Conservation (phyloP, 2,888 invertebrate species). For the Gryllus longicercus region DNA sequence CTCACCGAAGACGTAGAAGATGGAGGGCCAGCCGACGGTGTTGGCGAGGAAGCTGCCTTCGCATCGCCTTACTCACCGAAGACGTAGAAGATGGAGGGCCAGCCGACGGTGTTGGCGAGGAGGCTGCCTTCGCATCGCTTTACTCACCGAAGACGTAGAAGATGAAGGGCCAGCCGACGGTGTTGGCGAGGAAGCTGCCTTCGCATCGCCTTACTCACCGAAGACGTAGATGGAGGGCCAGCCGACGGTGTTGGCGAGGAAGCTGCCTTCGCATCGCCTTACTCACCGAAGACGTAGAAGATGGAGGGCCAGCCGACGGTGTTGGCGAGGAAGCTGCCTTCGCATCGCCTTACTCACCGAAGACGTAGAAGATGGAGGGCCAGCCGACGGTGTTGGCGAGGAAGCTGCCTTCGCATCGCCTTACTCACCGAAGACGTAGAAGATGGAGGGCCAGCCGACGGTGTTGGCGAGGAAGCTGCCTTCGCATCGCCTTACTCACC, state of each 20-base stretch:
- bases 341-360: too few relatives aligned
- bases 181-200: conserved; percentile 67
- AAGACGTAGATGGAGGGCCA: conserved; percentile 81
- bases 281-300: conserved; percentile 80
- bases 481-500: too few relatives aligned
- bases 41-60: too few relatives aligned
- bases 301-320: conserved; percentile 76
- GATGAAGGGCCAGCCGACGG: conserved; percentile 75
- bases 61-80: too few relatives aligned
- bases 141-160: conserved; percentile 82
- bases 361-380: conserved; percentile 79
- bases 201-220: too few relatives aligned
- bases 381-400: conserved; percentile 71
- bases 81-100: conserved; percentile 80
- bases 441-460: conserved; percentile 77
- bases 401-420: too few relatives aligned
- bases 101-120: conserved; percentile 69
- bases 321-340: too few relatives aligned
- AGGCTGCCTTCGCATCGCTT: too few relatives aligned
- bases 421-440: conserved; percentile 80
- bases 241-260: conserved; percentile 67
- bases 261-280: too few relatives aligned
- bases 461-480: conserved; percentile 67
- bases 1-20: conserved; percentile 75
- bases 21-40: conserved; percentile 72